Conservation (phyloP, 2,797 vertebrate species). For the Diceros bicornis region DNA sequence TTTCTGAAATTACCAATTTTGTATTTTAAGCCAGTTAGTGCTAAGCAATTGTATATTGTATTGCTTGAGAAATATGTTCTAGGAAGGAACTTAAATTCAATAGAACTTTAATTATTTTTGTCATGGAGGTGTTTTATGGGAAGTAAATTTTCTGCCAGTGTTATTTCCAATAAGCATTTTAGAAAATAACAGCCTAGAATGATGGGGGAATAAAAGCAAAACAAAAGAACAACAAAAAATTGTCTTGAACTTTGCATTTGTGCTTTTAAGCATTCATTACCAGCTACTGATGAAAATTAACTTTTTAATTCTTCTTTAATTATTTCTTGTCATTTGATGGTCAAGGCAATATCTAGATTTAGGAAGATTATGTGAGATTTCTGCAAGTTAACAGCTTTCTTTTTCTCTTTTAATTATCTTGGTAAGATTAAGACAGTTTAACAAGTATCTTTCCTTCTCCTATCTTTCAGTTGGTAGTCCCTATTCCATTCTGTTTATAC, state of each 20-base stretch:
- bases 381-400: not conserved
- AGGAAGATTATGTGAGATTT: not conserved
- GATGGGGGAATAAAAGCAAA: slow-evolving; percentile 9
- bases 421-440: slow-evolving; percentile 29
- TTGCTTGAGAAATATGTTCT: slow-evolving; percentile 26
- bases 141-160: slow-evolving; percentile 22
- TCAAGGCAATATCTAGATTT: not conserved
- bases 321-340: slow-evolving; percentile 33
- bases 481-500: slow-evolving; percentile 51
- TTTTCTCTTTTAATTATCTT: slow-evolving; percentile 46
- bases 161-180: slow-evolving; percentile 18
- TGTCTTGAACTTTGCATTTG: not conserved
- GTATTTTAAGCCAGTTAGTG: slow-evolving; percentile 8
- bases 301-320: slow-evolving; percentile 51
- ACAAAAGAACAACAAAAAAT: not conserved
- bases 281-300: slow-evolving; percentile 52
- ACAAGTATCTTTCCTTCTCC: not conserved
- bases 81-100: slow-evolving; percentile 36
- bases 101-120: slow-evolving; percentile 35
- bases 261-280: slow-evolving; percentile 42
- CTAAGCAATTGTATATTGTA: slow-evolving; percentile 20
- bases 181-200: not conserved
- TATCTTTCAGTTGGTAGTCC: not conserved
- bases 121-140: not conserved
- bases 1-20: slow-evolving; percentile 47